A percentile compares a stretch with the other conserved stretches of the same genome.
phyloP scores from a whole-genome alignment of 2,888 invertebrate genomes.

The Tetramorium bicarinatum region DNA sequence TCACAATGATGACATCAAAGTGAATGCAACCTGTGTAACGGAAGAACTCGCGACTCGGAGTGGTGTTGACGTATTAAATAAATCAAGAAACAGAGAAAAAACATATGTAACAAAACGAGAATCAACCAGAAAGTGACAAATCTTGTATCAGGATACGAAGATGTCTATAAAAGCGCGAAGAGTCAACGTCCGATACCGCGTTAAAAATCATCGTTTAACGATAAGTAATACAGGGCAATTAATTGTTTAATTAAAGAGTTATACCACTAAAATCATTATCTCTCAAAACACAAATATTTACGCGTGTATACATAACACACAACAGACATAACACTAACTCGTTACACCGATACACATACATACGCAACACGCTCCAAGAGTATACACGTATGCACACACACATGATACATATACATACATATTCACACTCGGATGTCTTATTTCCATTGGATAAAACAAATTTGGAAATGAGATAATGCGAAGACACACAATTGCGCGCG shows the following conservation, averaged over 20 bases:
- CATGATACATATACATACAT: conserved; percentile 49
- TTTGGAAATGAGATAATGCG: conserved; percentile 62
- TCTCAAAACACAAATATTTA: conserved; percentile 75
- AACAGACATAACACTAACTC: conserved; percentile 44
- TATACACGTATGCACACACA: conserved; percentile 52
- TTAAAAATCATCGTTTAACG: conserved; percentile 84
- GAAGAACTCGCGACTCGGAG: conserved; percentile 89
- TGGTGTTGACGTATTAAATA: conserved; percentile 89
- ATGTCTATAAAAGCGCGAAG: conserved; percentile 83
- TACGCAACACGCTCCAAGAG: conserved; percentile 57
- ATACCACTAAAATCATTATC: conserved; percentile 81
- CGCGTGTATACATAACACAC: conserved; percentile 50
- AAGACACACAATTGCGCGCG: conserved; percentile 69
- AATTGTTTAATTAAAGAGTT: conserved; percentile 85
- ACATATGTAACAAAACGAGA: conserved; percentile 88
- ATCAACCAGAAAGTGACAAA: conserved; percentile 88
- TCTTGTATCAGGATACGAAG: conserved; percentile 85
- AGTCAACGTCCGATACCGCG: conserved; percentile 85
- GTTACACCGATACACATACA: conserved; percentile 32
- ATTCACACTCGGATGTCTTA: conserved; percentile 61
- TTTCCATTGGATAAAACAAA: conserved; percentile 68
- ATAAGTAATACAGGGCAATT: conserved; percentile 86
- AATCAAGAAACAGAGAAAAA: conserved; percentile 82
- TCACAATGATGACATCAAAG: conserved; percentile 99
- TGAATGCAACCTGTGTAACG: conserved; percentile 91